Conservation (phyloP, 2,888 invertebrate species). For the Phaedon cochleariae region DNA sequence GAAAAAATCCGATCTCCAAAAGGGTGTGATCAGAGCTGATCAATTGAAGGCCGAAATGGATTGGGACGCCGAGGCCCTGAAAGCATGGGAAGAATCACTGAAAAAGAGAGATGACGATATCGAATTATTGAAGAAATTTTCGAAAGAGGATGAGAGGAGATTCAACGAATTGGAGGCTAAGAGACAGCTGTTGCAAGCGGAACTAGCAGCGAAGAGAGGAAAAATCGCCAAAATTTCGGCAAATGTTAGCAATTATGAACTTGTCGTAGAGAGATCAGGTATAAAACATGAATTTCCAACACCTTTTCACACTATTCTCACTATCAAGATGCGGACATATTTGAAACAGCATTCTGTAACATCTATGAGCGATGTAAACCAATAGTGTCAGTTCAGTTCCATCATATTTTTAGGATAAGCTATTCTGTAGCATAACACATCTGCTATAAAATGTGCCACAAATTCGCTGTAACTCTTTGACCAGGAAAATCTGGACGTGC, state of each 20-base stretch:
- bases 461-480: too few species aligned
- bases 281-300: too few species aligned
- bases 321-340: too few species aligned
- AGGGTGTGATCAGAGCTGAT: slow-evolving; percentile 70
- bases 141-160: slow-evolving; percentile 74
- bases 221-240: slow-evolving; percentile 62
- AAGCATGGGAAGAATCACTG: slow-evolving; percentile 77
- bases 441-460: too few species aligned
- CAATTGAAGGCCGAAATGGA: slow-evolving; percentile 72
- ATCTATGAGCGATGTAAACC: too few species aligned
- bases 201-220: slow-evolving; percentile 62
- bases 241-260: slow-evolving; percentile 67
- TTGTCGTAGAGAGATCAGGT: slow-evolving; percentile 57
- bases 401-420: too few species aligned
- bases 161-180: slow-evolving; percentile 70
- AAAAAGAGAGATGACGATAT: slow-evolving; percentile 75
- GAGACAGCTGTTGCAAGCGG: slow-evolving; percentile 63
- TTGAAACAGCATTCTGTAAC: too few species aligned
- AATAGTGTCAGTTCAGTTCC: too few species aligned
- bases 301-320: too few species aligned
- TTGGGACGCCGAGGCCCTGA: slow-evolving; percentile 73
- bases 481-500: too few species aligned
- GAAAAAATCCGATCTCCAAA: slow-evolving; percentile 64
- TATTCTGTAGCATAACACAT: too few species aligned
- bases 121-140: slow-evolving; percentile 75